Percentiles rank a stretch among this genome's conserved stretches.
These are phyloP conservation scores for Chionoecetes opilio DNA, from an alignment of 1,140 invertebrate species.

Conservation along the genomic window DNA sequence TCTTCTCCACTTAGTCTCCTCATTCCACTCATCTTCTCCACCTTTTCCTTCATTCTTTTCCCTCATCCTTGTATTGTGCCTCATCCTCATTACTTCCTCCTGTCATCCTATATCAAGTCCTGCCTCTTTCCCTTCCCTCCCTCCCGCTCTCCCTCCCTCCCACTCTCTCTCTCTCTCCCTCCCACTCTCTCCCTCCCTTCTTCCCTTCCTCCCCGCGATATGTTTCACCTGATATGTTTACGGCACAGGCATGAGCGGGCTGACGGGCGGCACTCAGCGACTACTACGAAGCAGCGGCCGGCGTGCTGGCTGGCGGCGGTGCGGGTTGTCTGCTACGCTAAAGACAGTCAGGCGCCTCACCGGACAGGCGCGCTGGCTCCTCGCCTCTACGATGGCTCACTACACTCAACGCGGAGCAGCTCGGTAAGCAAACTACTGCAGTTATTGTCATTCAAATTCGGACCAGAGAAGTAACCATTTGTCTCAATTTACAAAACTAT, in stretches of 20 bases:
- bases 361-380: background rate
- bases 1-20: too few species aligned
- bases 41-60: too few species aligned
- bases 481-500: background rate
- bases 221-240: background rate
- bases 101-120: background rate
- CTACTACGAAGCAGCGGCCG: background rate
- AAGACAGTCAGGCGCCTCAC: background rate
- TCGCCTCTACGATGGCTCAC: background rate
- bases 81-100: too few species aligned
- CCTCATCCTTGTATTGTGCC: too few species aligned
- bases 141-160: background rate
- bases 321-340: background rate
- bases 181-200: background rate
- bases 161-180: background rate
- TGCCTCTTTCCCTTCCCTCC: too few species aligned
- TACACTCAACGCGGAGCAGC: background rate
- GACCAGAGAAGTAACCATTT: conserved; percentile 5
- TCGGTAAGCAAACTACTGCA: conserved; percentile 7
- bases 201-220: background rate
- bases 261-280: background rate
- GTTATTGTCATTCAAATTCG: background rate
- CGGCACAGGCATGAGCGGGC: background rate
- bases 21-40: too few species aligned
- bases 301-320: too few species aligned